Evolutionary conservation across 2,113 vertebrate species (phyloP), one percentile per base, ranked within the genome.

Genomic region (Vidua chalybeata): DNA sequence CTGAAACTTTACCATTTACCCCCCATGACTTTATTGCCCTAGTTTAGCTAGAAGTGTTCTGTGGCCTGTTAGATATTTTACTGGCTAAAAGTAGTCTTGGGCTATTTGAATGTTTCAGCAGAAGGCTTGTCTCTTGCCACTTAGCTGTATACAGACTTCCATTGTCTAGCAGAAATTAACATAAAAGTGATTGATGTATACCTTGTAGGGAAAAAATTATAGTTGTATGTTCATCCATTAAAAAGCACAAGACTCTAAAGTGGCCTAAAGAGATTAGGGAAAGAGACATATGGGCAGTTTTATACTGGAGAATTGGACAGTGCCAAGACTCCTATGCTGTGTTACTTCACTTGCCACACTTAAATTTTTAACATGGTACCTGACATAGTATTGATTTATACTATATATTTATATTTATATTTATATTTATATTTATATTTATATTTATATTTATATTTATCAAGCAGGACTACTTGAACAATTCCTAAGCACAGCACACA

Each of bases 111-210:
- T 56, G 55, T 81, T 97, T 64, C 96, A 96, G 91, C 96, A 94
- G 97, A 96, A 96, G 94, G 87, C n/a, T 93, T 94, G 49, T 87
- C 56, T 94, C 96, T 97, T 93, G 72, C 82, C 79, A 83, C 63
- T 96, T 97, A 89, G 59, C 73, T 91, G 64, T 62, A 52, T 41
- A 79, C 64, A 49, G 51, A 69, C 48, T 95, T 84, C 72, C 41
- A 84, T 30, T 93, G 89, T 84, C 71, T 95, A 94, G 67, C 48
- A 94, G 87, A 91, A 97, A 96, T 97, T 98, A 97, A 94, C 51
- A 46, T 77, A 90, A 87, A 96, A 97, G 39, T 91, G 96, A 97
- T 96, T 92, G 93, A 96, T 94, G 87, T 94, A 87, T 69, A 59
- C n/a, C 91, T 97, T 3, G 1, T 75, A 92, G 89, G 89, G 92